These are phyloP conservation scores for Megaleporinus macrocephalus DNA, from an alignment of 2,113 vertebrate genomes.

Conservation along the genomic window DNA sequence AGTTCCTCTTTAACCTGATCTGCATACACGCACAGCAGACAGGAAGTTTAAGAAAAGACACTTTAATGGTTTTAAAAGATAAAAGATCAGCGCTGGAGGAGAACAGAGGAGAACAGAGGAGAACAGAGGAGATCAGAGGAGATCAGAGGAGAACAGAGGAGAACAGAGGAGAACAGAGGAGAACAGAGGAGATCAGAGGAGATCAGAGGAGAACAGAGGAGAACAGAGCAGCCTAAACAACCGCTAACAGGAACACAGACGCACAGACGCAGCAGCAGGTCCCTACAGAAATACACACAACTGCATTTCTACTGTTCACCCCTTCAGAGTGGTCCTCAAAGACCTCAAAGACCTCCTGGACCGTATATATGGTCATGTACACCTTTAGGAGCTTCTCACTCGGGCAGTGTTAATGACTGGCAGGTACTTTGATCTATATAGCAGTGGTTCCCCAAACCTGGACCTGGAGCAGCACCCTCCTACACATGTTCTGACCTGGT, in stretches of 20 bases:
- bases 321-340: too few species aligned
- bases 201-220: too few species aligned
- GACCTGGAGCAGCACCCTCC: too few species aligned
- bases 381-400: too few species aligned
- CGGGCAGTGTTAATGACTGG: too few species aligned
- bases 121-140: background rate
- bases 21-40: background rate
- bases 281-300: background rate
- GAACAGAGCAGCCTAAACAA: background rate
- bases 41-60: constrained; percentile 7
- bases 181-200: background rate
- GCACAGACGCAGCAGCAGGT: background rate
- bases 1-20: background rate
- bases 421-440: too few species aligned
- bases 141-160: too few species aligned
- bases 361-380: too few species aligned
- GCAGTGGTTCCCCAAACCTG: too few species aligned
- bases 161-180: background rate
- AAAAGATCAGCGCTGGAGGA: background rate
- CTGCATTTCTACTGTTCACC: too few species aligned
- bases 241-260: background rate
- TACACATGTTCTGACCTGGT: too few species aligned
- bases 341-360: too few species aligned
- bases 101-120: background rate
- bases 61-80: constrained; percentile 1